Evolutionary conservation across 1,140 invertebrate species (phyloP).

Genomic region (Drosophila persimilis): DNA sequence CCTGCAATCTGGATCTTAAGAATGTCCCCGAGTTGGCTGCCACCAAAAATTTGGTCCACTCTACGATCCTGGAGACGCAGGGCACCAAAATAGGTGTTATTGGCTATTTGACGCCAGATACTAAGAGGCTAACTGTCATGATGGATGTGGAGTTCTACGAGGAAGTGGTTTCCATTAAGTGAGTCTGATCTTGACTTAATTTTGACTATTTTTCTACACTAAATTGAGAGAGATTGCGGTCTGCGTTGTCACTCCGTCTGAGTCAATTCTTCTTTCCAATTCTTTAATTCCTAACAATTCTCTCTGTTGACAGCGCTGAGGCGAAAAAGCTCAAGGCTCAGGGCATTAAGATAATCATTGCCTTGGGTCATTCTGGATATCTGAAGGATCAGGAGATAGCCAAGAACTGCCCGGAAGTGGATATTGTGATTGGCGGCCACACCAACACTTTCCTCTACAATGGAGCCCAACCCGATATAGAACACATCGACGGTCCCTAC

Average conservation of each 20-base stretch:
- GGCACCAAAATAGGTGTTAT: constrained; percentile 91
- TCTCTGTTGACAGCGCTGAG: constrained; percentile 83
- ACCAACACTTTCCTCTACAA: constrained; percentile 95
- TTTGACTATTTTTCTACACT: too few relatives aligned
- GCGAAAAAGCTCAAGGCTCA: constrained; percentile 86
- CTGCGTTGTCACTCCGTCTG: too few relatives aligned
- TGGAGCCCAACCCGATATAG: constrained; percentile 87
- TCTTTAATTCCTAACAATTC: too few relatives aligned
- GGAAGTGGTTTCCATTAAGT: constrained; percentile 88
- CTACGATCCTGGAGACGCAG: constrained; percentile 86
- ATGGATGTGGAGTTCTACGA: constrained; percentile 88
- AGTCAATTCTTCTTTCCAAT: too few relatives aligned
- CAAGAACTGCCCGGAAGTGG: constrained; percentile 89
- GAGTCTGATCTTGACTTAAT: constrained; percentile 9
- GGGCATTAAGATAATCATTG: constrained; percentile 93
- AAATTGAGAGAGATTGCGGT: too few relatives aligned
- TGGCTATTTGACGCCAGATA: constrained; percentile 94
- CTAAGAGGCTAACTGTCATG: constrained; percentile 86
- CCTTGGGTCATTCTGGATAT: constrained; percentile 94
- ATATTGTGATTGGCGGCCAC: constrained; percentile 94
- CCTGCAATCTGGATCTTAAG: constrained; percentile 89
- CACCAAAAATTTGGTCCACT: constrained; percentile 85
- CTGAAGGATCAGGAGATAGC: constrained; percentile 91
- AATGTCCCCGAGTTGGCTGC: constrained; percentile 86
- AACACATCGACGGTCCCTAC: constrained; percentile 89